phyloP scores from a whole-genome alignment of 37 sponge, comb jelly and placozoan species.

The Geodia barretti region DNA sequence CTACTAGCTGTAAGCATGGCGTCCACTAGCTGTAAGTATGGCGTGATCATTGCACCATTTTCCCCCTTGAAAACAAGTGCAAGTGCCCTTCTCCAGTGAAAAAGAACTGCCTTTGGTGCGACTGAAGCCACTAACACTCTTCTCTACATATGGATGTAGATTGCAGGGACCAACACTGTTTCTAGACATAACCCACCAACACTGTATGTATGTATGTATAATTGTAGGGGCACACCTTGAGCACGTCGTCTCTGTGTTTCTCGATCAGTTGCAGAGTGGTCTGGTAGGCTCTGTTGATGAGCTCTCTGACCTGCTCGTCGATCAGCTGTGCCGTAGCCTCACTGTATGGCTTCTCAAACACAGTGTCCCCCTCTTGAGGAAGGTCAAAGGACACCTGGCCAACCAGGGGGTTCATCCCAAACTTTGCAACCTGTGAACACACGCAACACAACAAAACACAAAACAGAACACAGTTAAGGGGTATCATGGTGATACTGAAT shows the following conservation, averaged over 20 bases:
- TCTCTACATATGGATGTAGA: too few relatives aligned
- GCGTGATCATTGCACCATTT: neutral
- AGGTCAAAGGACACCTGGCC: slow-evolving; percentile 97
- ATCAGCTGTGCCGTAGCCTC: slow-evolving; percentile 95
- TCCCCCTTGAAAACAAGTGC: too few relatives aligned
- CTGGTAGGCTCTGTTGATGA: slow-evolving; percentile 71
- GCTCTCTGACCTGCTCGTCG: slow-evolving; percentile 75
- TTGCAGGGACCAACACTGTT: too few relatives aligned
- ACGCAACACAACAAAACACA: neutral
- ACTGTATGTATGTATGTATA: too few relatives aligned
- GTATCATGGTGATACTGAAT: too few relatives aligned
- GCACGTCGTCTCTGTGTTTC: slow-evolving; percentile 73
- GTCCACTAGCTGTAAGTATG: neutral
- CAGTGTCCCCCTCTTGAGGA: slow-evolving; percentile 73
- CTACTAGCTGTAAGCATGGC: neutral
- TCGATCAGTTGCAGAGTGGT: slow-evolving; percentile 66
- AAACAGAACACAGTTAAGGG: too few relatives aligned
- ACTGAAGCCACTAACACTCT: too few relatives aligned
- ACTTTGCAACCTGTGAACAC: slow-evolving; percentile 75
- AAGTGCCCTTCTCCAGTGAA: too few relatives aligned
- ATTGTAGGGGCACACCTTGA: slow-evolving; percentile 57
- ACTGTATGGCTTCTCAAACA: slow-evolving; percentile 98
- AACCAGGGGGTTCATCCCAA: slow-evolving; percentile 91
- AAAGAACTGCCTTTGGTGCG: too few relatives aligned
- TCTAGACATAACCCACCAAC: too few relatives aligned